phyloP scores from a whole-genome alignment of 2,113 vertebrate genomes.

The Marmota monax region DNA sequence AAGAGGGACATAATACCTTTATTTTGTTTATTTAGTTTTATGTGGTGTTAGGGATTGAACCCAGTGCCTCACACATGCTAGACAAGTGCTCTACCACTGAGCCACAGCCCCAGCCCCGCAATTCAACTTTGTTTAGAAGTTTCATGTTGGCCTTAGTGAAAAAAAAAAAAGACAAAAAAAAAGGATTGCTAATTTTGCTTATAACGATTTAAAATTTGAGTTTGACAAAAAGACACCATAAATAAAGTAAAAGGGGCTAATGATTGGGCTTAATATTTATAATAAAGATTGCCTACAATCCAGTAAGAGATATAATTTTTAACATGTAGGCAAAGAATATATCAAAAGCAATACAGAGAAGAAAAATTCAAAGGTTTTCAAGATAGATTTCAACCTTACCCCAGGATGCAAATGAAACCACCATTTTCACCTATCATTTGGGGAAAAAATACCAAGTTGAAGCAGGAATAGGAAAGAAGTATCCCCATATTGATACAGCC shows the following conservation, averaged over 20 bases:
- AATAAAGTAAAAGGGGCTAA: background rate
- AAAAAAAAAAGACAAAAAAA: too few species aligned
- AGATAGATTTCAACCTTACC: background rate
- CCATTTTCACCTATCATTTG: background rate
- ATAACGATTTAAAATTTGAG: background rate
- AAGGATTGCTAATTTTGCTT: background rate
- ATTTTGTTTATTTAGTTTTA: too few species aligned
- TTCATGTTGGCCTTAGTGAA: background rate
- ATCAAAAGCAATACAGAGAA: slow-evolving; percentile 7
- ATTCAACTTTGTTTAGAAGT: background rate
- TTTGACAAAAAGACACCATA: background rate
- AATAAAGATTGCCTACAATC: background rate
- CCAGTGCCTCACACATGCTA: too few species aligned
- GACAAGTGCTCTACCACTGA: too few species aligned
- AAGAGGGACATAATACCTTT: too few species aligned
- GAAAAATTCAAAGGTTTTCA: background rate
- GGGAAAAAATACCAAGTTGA: background rate
- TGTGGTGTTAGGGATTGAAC: too few species aligned
- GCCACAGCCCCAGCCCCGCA: background rate
- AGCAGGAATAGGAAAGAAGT: background rate
- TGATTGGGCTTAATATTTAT: background rate
- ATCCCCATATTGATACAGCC: background rate
- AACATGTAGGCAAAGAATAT: background rate
- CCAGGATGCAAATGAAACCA: too few species aligned
- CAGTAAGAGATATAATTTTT: background rate